phyloP scores from a whole-genome alignment of 2,797 vertebrate genomes.

The Mus spretus region DNA sequence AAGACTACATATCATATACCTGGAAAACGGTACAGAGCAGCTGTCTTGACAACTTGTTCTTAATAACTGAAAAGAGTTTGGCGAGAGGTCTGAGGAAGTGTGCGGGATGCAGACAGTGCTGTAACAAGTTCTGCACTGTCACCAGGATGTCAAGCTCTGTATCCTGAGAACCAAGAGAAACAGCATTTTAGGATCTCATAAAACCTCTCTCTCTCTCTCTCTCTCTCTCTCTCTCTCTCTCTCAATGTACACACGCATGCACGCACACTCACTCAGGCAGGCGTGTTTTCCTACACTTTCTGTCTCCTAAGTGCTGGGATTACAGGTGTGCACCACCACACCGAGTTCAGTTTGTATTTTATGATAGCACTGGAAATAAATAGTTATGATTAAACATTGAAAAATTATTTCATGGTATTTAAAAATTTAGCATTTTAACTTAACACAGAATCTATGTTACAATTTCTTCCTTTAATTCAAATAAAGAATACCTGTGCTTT shows the following conservation, averaged over 20 bases:
- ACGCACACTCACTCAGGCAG: too few relatives aligned
- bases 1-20: constrained; percentile 86
- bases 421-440: constrained; percentile 49
- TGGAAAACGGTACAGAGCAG: constrained; percentile 94
- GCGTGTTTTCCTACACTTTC: background rate
- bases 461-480: constrained; percentile 69
- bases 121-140: constrained; percentile 96
- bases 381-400: constrained; percentile 29
- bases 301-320: background rate
- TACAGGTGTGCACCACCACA: background rate
- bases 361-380: constrained; percentile 3
- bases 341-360: background rate
- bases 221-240: background rate
- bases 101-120: constrained; percentile 90
- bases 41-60: constrained; percentile 94
- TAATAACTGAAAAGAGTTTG: constrained; percentile 94
- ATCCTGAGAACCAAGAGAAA: constrained; percentile 89
- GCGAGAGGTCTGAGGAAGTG: constrained; percentile 94
- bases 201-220: background rate
- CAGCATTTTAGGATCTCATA: constrained; percentile 49
- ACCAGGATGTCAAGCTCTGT: constrained; percentile 95
- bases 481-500: background rate
- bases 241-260: too few relatives aligned
- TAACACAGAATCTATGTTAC: background rate
- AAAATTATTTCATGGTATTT: constrained; percentile 43